These are phyloP conservation scores for Coelogynopora nodosa DNA, from an alignment of 2,888 invertebrate species.

Conservation along the genomic window DNA sequence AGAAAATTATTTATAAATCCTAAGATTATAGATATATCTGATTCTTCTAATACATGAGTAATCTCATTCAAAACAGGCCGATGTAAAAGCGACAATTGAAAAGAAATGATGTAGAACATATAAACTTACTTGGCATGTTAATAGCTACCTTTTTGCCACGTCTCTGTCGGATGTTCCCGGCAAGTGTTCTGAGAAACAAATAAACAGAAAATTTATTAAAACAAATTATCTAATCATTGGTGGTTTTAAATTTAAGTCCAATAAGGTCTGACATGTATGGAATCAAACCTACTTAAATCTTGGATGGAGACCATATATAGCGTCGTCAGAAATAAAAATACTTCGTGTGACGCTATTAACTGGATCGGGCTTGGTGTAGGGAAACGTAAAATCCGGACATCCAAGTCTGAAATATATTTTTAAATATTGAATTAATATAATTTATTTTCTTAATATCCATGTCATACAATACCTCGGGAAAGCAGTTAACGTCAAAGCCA, in stretches of 20 bases:
- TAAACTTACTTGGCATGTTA: conserved; percentile 87
- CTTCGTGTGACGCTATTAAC: conserved; percentile 72
- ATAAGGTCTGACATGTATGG: too few species aligned
- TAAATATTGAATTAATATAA: background rate
- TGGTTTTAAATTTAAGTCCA: too few species aligned
- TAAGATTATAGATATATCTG: too few species aligned
- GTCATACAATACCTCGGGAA: conserved; percentile 75
- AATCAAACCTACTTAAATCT: conserved; percentile 70
- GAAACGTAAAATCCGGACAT: conserved; percentile 80
- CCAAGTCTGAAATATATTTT: too few species aligned
- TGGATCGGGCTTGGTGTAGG: conserved; percentile 64
- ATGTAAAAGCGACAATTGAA: too few species aligned
- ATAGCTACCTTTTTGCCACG: conserved; percentile 91
- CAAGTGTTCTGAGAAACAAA: conserved; percentile 69
- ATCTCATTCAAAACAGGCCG: too few species aligned
- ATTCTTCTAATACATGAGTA: too few species aligned
- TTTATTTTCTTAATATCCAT: too few species aligned
- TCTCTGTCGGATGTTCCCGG: conserved; percentile 83
- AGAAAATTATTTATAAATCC: too few species aligned
- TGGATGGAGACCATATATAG: conserved; percentile 89
- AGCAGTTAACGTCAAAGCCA: conserved; percentile 74
- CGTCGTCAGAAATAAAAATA: conserved; percentile 86
- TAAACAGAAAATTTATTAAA: background rate
- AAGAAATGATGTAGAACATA: too few species aligned
- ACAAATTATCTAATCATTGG: too few species aligned